A percentile compares a stretch with the other conserved stretches of the same genome.
These are phyloP conservation scores for Gopherus flavomarginatus DNA, from an alignment of 2,113 vertebrate genomes.

Conservation along the genomic window DNA sequence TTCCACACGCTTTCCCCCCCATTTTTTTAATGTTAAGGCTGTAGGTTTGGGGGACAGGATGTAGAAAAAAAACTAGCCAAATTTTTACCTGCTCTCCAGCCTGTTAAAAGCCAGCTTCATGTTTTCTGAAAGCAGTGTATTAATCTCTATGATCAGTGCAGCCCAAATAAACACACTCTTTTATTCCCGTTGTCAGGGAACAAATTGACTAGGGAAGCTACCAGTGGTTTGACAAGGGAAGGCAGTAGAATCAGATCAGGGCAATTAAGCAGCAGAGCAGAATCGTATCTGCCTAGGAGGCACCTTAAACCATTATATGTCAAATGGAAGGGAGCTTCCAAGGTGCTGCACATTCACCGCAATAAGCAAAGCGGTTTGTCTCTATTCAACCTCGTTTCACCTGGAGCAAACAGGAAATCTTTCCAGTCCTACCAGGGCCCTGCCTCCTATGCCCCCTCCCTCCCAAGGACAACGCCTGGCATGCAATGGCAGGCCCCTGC, in stretches of 20 bases:
- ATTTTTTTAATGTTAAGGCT: background rate
- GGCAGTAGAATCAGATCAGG: background rate
- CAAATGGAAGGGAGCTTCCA: background rate
- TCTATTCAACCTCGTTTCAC: rapidly evolving
- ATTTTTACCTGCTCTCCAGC: background rate
- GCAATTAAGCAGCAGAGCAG: background rate
- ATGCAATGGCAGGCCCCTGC: background rate
- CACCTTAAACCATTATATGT: background rate
- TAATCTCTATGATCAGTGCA: background rate
- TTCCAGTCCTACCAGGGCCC: background rate
- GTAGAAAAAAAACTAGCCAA: background rate
- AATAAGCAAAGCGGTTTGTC: background rate
- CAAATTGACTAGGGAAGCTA: background rate
- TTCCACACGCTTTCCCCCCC: background rate
- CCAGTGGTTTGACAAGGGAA: background rate
- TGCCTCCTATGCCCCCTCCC: background rate
- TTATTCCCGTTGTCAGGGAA: background rate
- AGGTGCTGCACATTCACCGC: background rate
- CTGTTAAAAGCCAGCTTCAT: background rate
- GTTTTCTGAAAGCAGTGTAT: background rate
- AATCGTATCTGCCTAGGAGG: background rate
- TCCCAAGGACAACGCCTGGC: background rate
- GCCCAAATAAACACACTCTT: background rate
- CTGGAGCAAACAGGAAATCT: background rate
- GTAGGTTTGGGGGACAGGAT: background rate